Percentiles rank a stretch among this genome's conserved stretches.
Conservation (phyloP, 92 coral and sea anemone genomes). For the Pocillopora grandis region DNA sequence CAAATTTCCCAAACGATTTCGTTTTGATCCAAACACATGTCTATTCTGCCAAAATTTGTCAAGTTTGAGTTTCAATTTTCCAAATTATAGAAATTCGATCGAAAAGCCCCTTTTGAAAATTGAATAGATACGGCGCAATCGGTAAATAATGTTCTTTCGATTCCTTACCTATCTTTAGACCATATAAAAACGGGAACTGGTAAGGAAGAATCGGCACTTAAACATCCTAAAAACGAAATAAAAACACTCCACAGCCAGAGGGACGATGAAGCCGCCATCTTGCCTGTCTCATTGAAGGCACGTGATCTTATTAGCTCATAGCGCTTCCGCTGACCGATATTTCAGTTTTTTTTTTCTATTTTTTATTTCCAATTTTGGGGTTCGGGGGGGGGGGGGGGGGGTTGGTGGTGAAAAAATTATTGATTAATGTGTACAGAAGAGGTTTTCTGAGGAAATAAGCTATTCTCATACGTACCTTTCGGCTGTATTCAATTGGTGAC, state of each 20-base stretch:
- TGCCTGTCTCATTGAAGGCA: conserved; percentile 56
- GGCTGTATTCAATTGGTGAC: too few relatives aligned
- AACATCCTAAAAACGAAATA: conserved; percentile 47
- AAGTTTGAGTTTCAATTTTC: background rate
- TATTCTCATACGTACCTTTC: too few relatives aligned
- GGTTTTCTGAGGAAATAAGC: too few relatives aligned
- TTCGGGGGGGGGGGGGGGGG: too few relatives aligned
- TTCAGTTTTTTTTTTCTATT: too few relatives aligned
- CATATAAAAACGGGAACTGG: conserved; percentile 93
- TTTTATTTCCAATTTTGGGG: too few relatives aligned
- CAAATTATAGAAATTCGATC: conserved; percentile 10
- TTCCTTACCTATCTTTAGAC: conserved; percentile 92
- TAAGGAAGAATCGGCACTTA: conserved; percentile 46
- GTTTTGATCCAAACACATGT: conserved; percentile 23
- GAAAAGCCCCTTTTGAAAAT: background rate
- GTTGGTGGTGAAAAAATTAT: too few relatives aligned
- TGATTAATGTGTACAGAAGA: too few relatives aligned
- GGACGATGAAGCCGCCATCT: conserved; percentile 74
- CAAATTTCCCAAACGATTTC: background rate
- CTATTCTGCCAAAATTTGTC: background rate
- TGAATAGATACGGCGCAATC: background rate
- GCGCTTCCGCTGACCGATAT: conserved; percentile 12
- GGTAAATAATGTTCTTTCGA: background rate
- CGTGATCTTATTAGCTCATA: conserved; percentile 54
- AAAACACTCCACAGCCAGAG: conserved; percentile 29